Base-by-base conservation (phyloP, 2,113 vertebrate species). In the Cynocephalus volans region DNA sequence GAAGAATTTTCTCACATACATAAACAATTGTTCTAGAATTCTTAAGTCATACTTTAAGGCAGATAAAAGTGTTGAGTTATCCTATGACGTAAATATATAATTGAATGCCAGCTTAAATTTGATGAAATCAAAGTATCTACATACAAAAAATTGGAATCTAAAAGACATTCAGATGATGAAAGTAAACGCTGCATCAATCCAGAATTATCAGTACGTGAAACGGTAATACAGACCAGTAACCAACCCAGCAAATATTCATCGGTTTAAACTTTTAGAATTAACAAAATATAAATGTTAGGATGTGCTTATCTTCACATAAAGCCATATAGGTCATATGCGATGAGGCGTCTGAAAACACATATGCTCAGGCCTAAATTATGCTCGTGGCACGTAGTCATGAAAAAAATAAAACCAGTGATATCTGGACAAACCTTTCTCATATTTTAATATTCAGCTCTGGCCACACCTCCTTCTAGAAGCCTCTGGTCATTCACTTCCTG, bases 101-200 rank as follows among this genome's bases (percentile, higher is more conserved):
- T 41, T 82, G 64, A 86, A 75, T 87, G 15, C 10, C 45, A 90
- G 28, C 31, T 95, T 95, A 69, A 56, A 54, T 80, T 88, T 56
- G 13, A 67, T 50, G 41, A 94, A 88, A 87, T 24, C 12, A 36
- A 73, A 79, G 26, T 81, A 56, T 87, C 56, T 70, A 45, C 19
- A 72, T 6, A 48, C 62, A 88, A 88, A 33, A 87, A 93, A 96
- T 6, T 70, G 21, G 82, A 85, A 97, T 90, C 23, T 60, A 65
- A 80, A 41, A 93, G 64, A 84, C 52, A 90, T 76, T 88, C 58
- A 76, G 56, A 76, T 54, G n/a, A 79, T 75, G 21, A 96, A 89
- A 81, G n/a, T 23, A 54, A 95, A 95, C 92, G 5, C 8, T 65
- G 67, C 8, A 60, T 14, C 50, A 67, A 83, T 24, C 65, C 50